A percentile compares a stretch with the other conserved stretches of the same genome.
Evolutionary conservation across 2,113 vertebrate species (phyloP).

Genomic region (Thunnus maccoyii): DNA sequence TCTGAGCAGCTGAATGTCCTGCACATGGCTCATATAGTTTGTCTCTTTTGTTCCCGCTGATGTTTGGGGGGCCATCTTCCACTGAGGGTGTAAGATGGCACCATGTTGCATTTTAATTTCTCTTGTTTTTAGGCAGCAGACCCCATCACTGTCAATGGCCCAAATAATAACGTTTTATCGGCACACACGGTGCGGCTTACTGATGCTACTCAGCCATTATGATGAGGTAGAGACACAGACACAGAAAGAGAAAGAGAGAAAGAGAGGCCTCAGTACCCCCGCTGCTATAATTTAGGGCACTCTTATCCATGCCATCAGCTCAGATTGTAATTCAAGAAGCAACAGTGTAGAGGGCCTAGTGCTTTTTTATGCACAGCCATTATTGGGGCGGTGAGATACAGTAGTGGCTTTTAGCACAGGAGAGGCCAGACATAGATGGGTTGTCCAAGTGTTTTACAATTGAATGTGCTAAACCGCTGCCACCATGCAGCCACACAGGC

Average conservation of each 20-base stretch:
- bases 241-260: conserved; percentile 38
- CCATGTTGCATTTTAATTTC: conserved; percentile 73
- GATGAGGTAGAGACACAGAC: conserved; percentile 64
- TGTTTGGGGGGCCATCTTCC: conserved; percentile 62
- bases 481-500: conserved; percentile 79
- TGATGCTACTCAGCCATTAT: conserved; percentile 69
- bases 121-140: conserved; percentile 78
- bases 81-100: conserved; percentile 53
- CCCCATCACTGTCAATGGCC: conserved; percentile 72
- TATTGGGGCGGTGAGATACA: conserved; percentile 84
- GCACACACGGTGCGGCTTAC: conserved; percentile 65
- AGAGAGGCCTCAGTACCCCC: conserved; percentile 68
- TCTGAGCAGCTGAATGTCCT: conserved; percentile 60
- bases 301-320: conserved; percentile 84
- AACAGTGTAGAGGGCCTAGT: conserved; percentile 80
- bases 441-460: conserved; percentile 89
- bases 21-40: conserved; percentile 53
- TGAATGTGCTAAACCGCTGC: conserved; percentile 84
- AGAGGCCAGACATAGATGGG: conserved; percentile 83
- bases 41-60: conserved; percentile 59
- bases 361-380: conserved; percentile 82
- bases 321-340: conserved; percentile 88
- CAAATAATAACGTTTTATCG: conserved; percentile 83
- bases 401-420: conserved; percentile 86
- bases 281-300: conserved; percentile 83